A percentile compares a stretch with the other conserved stretches of the same genome.
Evolutionary conservation across 2,113 vertebrate species (phyloP).

Genomic region (Periophthalmodon schlosseri): DNA sequence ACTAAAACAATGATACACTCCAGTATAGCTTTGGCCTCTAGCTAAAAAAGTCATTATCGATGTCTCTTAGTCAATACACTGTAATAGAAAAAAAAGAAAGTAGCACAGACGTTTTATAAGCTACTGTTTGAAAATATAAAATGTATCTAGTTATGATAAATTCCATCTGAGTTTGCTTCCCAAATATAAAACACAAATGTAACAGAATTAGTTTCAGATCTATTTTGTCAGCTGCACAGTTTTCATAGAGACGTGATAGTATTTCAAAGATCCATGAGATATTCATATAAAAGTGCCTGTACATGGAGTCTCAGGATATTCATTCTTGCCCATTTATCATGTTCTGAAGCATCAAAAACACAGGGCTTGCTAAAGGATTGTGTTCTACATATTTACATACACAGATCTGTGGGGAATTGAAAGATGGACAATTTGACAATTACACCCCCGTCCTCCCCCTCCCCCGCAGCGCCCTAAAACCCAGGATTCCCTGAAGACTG

Average conservation of each 20-base stretch:
- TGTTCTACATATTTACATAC: slow-evolving; percentile 66
- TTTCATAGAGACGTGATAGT: slow-evolving; percentile 2
- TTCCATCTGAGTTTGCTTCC: background rate
- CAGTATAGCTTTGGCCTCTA: background rate
- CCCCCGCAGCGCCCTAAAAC: slow-evolving; percentile 20
- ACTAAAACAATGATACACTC: too few relatives aligned
- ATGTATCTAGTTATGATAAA: background rate
- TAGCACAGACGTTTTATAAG: background rate
- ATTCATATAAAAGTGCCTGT: background rate
- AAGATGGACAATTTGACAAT: slow-evolving; percentile 68
- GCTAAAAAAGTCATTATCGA: background rate
- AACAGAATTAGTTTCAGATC: background rate
- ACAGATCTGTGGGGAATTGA: slow-evolving; percentile 68
- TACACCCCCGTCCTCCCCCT: slow-evolving; percentile 25
- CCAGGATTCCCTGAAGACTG: slow-evolving; percentile 58
- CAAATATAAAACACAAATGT: background rate
- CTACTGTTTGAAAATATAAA: background rate
- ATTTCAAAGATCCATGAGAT: background rate
- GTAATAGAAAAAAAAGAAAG: background rate
- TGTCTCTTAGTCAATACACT: background rate
- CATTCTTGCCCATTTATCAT: slow-evolving; percentile 45
- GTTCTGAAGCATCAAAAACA: slow-evolving; percentile 14
- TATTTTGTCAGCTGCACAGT: background rate
- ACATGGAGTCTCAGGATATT: slow-evolving; percentile 33
- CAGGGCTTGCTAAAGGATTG: slow-evolving; percentile 32